Base-by-base conservation (phyloP, 2,797 vertebrate species). In the Coilia nasus region DNA sequence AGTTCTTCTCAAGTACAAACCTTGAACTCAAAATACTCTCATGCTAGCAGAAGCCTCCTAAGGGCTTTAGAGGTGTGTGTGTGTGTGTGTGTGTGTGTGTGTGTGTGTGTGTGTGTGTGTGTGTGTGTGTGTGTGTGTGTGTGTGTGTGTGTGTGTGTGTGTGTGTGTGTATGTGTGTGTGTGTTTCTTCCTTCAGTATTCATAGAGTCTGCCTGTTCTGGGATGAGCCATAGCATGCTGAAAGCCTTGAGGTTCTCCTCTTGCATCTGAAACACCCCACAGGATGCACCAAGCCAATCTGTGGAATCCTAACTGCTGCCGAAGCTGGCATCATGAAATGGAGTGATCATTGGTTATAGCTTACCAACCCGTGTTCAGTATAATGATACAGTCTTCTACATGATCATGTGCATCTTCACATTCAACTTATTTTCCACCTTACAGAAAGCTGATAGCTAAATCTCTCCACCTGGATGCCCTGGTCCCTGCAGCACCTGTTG, bases 181-280 rank as follows among this genome's bases (percentile, higher is more conserved):
- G 62, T 14, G 71, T 78, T 3, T 78, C 1, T 78, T 31, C 6
- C 31, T 41, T 41, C 15, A 41, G 71, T 78, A 44, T 78, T 44
- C 71, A 41, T 2, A 71, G 64, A 17, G 6, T 35, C 71, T 78
- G 2, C 31, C 0, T 78, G 17, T 78, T 17, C 41, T 0, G 35
- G 71, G 71, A 78, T 78, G 71, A 78, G 71, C 31, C 71, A 21
- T 17, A 78, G 71, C 19, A 41, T 17, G 71, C 71, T 41, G 50
- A 17, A 31, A 21, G 6, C 35, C 71, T 41, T 35, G 41, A 21
- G 71, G 71, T 35, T 78, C 71, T 78, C 71, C 44, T 21, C 71
- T 44, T 44, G 19, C 31, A 4, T 44, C 71, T 21, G 71, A 44
- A 78, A n/a, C 9, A 15, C 14, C 25, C 15, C 28, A 35, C 50